Conservation (phyloP, 2,888 invertebrate genomes). For the Leuctra nigra region DNA sequence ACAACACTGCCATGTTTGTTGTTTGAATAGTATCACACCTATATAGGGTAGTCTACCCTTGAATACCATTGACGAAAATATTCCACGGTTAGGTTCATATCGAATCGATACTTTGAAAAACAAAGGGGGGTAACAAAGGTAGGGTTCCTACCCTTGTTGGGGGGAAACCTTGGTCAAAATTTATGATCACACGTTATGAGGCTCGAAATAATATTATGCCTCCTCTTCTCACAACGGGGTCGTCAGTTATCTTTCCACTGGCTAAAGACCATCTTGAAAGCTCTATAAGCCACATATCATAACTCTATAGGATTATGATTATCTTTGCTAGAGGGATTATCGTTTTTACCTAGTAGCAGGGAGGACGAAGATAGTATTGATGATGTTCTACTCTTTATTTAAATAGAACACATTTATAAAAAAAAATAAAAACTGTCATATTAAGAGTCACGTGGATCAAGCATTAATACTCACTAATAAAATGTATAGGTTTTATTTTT, state of each 20-base stretch:
- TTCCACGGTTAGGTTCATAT: too few species aligned
- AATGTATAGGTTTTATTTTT: too few species aligned
- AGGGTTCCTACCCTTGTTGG: background rate
- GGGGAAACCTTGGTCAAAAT: constrained; percentile 12
- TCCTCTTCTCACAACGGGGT: background rate
- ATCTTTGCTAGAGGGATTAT: background rate
- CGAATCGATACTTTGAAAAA: constrained; percentile 23
- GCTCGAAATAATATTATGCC: background rate
- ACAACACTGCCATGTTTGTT: too few species aligned
- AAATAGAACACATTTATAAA: too few species aligned
- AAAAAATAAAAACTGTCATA: too few species aligned
- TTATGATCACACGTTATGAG: constrained; percentile 12
- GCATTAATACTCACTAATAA: too few species aligned
- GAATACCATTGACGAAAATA: constrained; percentile 10
- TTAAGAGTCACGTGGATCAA: too few species aligned
- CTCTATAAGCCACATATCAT: background rate
- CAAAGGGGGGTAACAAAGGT: constrained; percentile 15
- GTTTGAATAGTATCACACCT: too few species aligned
- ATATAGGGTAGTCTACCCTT: too few species aligned
- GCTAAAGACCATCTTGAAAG: background rate
- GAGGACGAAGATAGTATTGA: too few species aligned
- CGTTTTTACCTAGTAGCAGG: background rate
- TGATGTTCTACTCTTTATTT: too few species aligned
- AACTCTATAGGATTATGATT: background rate
- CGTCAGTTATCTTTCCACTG: background rate